Conservation (phyloP, 2,113 vertebrate genomes). For the Excalfactoria chinensis region DNA sequence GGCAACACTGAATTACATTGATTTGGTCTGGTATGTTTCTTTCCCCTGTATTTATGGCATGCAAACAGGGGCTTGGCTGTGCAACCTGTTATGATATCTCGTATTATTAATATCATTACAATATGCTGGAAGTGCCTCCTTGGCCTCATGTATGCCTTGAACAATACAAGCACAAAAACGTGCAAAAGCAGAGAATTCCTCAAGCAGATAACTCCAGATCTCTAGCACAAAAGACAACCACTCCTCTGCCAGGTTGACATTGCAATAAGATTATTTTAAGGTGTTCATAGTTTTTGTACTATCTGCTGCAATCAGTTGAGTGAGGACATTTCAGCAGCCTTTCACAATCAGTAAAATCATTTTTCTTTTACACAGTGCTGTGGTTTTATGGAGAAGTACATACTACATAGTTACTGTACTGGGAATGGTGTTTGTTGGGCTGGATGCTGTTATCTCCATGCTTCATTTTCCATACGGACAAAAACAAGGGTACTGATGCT, state of each 20-base stretch:
- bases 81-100: not conserved
- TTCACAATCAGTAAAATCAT: not conserved
- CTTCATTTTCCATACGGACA: not conserved
- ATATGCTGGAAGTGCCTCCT: not conserved
- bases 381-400: not conserved
- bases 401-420: not conserved
- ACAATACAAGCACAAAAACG: not conserved
- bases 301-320: not conserved
- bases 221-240: not conserved
- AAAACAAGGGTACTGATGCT: not conserved
- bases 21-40: not conserved
- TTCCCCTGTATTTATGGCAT: not conserved
- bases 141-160: not conserved
- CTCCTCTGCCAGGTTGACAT: not conserved
- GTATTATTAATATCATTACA: not conserved
- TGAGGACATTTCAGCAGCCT: not conserved
- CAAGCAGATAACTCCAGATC: not conserved
- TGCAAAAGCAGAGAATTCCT: not conserved
- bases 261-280: not conserved
- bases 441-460: not conserved
- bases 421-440: not conserved
- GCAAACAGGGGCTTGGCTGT: rapidly evolving
- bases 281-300: not conserved
- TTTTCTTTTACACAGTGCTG: not conserved
- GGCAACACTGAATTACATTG: not conserved